Evolutionary conservation across 2,888 invertebrate genomes (phyloP), one percentile per base, ranked within the genome.

Genomic region (Tipula vernalis): DNA sequence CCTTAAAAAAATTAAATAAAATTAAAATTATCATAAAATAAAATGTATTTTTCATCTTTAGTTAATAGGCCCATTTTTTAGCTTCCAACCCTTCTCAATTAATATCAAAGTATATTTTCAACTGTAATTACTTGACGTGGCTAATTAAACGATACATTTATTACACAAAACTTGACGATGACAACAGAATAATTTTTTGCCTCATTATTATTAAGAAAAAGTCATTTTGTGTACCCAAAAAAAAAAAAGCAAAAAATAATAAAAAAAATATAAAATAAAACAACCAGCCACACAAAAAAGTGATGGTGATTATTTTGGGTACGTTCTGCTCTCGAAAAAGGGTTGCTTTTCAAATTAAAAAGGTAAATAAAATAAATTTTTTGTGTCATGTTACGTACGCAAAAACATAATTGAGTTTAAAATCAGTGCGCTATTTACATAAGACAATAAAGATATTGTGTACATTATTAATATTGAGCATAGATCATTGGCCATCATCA

Each of bases 41-140:
- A 51, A 71, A 51, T 6, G 5, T 15, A 10, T 28, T 71, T 71
- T 71, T 71, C 71, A 71, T 71, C 71, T 71, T 10, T 71, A 71
- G 28, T 71, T 71, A 71, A 71, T 71, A 71, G 71, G 8, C 71
- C 71, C 71, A 28, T 71, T 44, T 44, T 71, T 71, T 71, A 71
- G 71, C 71, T 71, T 10, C 71, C 71, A 71, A 71, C 71, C 71
- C 71, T 71, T 71, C 71, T 71, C 71, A 71, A 71, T 71, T 71
- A 71, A 71, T 71, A 71, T 71, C 71, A 71, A 71, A 71, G 71
- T 71, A 71, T 71, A 71, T 71, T 71, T 71, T 71, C 71, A 71
- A 71, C 71, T 71, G 71, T 71, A 71, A 71, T 71, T 71, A 71
- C 71, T 71, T 71, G 71, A 71, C 71, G 71, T 71, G 71, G 71